phyloP scores from a whole-genome alignment of 2,797 vertebrate genomes.

The Arrhamphus sclerolepis region DNA sequence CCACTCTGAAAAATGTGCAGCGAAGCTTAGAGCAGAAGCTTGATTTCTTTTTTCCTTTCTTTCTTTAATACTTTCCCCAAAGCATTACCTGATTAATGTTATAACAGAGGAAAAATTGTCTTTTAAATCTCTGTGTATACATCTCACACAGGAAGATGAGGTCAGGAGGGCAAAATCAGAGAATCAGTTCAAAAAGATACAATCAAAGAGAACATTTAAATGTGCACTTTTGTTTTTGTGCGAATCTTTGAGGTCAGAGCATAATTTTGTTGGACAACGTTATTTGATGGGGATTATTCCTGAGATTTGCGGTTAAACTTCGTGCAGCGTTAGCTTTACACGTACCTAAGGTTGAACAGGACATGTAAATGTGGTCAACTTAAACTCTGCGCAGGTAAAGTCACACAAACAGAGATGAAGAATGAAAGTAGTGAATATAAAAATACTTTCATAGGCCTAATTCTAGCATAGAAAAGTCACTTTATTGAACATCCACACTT shows the following conservation, averaged over 20 bases:
- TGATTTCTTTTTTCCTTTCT: background rate
- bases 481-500: no score
- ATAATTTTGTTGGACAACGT: slow-evolving; percentile 1
- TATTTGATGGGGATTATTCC: background rate
- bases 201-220: background rate
- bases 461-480: background rate
- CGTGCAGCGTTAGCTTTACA: background rate
- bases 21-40: background rate
- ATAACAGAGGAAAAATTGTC: slow-evolving; percentile 9
- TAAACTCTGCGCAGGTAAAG: background rate
- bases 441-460: background rate
- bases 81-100: slow-evolving; percentile 16
- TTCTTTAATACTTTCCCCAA: slow-evolving; percentile 5
- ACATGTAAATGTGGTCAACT: background rate
- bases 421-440: background rate
- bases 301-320: slow-evolving; percentile 4
- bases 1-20: background rate
- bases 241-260: slow-evolving; percentile 3
- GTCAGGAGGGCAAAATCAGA: background rate
- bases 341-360: background rate
- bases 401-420: background rate
- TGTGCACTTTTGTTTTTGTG: slow-evolving; percentile 9
- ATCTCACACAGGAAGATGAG: background rate
- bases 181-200: background rate
- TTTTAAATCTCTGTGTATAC: slow-evolving; percentile 12